Conservation (phyloP, 2,113 vertebrate genomes). For the Panthera tigris region DNA sequence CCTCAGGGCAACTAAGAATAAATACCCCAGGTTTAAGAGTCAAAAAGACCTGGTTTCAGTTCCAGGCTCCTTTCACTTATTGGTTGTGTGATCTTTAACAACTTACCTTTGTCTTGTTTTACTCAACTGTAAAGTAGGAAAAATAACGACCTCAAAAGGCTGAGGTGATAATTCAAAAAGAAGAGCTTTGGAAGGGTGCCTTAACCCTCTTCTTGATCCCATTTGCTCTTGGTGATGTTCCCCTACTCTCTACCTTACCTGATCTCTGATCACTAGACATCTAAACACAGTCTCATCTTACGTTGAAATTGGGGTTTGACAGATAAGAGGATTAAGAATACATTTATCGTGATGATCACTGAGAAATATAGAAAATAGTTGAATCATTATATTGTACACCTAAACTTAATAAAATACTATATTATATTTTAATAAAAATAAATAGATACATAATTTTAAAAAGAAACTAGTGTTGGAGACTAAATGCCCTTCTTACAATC, state of each 20-base stretch:
- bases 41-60: not conserved
- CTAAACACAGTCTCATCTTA: not conserved
- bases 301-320: not conserved
- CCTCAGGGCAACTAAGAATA: not conserved
- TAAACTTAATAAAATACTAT: not conserved
- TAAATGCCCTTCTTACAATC: not conserved
- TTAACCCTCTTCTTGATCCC: not conserved
- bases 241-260: no score
- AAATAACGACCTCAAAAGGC: not conserved
- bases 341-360: not conserved
- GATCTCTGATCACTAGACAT: not conserved
- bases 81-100: not conserved
- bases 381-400: not conserved
- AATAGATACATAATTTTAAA: not conserved
- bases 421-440: not conserved
- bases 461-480: constrained; percentile 6
- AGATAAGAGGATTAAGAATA: not conserved
- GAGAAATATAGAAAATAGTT: not conserved
- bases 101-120: not conserved
- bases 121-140: not conserved
- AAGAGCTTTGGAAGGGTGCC: not conserved
- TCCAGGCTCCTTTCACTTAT: not conserved
- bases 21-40: not conserved
- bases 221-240: not conserved
- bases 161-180: not conserved